These are phyloP conservation scores for Tenthredo livida DNA, from an alignment of 2,888 invertebrate species.

Conservation along the genomic window DNA sequence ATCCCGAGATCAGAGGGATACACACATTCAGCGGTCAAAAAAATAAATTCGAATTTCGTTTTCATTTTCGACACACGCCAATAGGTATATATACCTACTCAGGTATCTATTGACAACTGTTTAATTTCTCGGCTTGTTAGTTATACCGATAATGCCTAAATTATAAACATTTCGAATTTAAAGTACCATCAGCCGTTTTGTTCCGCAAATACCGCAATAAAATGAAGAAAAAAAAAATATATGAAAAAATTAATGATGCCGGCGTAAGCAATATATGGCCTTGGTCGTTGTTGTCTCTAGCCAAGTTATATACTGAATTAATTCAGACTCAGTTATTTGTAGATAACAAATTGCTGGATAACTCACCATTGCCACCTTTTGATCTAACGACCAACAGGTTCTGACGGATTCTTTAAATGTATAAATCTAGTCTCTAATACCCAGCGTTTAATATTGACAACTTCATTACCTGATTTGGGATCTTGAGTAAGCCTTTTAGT, in stretches of 20 bases:
- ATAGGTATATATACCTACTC: neutral
- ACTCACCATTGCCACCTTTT: neutral
- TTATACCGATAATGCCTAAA: neutral
- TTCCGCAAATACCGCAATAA: neutral
- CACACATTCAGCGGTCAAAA: too few relatives aligned
- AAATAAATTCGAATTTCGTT: too few relatives aligned
- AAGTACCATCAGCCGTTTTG: neutral
- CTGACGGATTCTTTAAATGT: neutral
- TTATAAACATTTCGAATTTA: neutral
- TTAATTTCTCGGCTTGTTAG: neutral
- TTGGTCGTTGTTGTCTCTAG: neutral
- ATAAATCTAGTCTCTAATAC: neutral
- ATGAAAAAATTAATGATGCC: neutral
- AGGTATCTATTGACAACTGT: neutral
- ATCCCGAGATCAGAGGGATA: too few relatives aligned
- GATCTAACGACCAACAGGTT: neutral
- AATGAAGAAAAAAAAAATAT: neutral
- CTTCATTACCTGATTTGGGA: neutral
- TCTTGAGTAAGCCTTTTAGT: neutral
- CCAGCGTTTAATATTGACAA: neutral
- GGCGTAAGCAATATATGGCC: neutral
- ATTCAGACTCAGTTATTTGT: neutral
- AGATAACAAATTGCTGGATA: neutral
- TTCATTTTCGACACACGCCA: too few relatives aligned
- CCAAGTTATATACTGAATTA: neutral